These are phyloP conservation scores for Loxodonta africana DNA, from an alignment of 2,113 vertebrate genomes.

Conservation along the genomic window DNA sequence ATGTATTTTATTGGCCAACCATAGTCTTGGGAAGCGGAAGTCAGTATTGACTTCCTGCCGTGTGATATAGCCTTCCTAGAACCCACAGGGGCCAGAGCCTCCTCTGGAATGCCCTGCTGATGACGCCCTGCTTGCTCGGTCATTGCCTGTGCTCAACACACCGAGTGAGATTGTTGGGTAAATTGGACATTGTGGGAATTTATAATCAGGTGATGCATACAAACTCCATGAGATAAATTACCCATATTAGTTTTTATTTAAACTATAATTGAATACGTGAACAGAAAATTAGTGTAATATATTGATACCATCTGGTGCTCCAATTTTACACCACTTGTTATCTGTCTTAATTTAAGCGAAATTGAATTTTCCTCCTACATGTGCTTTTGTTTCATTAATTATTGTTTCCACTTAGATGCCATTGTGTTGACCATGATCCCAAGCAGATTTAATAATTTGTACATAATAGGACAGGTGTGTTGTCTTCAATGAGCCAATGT, in stretches of 20 bases:
- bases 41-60: background rate
- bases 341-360: slow-evolving; percentile 71
- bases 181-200: slow-evolving; percentile 53
- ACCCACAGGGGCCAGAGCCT: background rate
- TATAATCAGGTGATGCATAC: slow-evolving; percentile 72
- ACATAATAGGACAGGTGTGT: slow-evolving; percentile 35
- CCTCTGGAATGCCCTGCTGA: background rate
- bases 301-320: slow-evolving; percentile 76
- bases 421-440: background rate
- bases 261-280: slow-evolving; percentile 82
- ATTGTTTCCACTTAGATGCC: background rate
- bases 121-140: background rate
- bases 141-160: background rate
- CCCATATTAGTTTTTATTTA: slow-evolving; percentile 83
- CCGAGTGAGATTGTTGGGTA: background rate
- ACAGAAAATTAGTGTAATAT: slow-evolving; percentile 76
- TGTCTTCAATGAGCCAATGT: background rate
- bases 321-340: slow-evolving; percentile 62
- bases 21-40: background rate
- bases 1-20: background rate
- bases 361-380: background rate
- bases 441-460: slow-evolving; percentile 42
- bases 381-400: slow-evolving; percentile 46
- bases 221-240: slow-evolving; percentile 70
- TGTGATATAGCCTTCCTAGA: background rate